Base-by-base conservation (phyloP, 2,113 vertebrate genomes). In the Blennius ocellaris region DNA sequence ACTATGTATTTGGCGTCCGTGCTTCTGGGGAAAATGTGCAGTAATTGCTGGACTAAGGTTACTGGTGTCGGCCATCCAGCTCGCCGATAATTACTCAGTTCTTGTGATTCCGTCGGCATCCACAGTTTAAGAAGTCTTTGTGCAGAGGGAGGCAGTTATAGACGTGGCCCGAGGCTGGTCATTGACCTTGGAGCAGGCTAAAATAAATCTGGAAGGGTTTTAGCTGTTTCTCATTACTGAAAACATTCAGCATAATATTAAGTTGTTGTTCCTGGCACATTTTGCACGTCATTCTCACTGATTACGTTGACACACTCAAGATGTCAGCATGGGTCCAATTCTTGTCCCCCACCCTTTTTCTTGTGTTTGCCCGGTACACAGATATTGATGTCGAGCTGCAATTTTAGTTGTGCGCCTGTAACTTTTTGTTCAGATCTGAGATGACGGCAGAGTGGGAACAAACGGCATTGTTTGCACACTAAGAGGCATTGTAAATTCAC, bases 261-360 rank as follows among this genome's bases (percentile, higher is more conserved):
- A 68, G 21, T 30, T 30, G 56, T 54, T 69, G 12, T 81, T 66
- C 67, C 66, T 69, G 61, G 30, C 49, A 43, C 47, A 16, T 6
- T 11, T 69, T 36, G 81, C 67, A 37, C 52, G 47, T 45, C 17
- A 50, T 11, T 78, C 63, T 52, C 45, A 73, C 57, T 70, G 51
- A 78, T 70, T 72, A 78, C 75, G 59, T 52, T 38, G 7, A 82
- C 53, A 64, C 44, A 47, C 51, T 72, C 72, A 39, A 57, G 63
- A 81, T 43, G 48, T 11, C 15, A 4, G 9, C 54, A 52, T 47
- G 45, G 49, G 49, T 41, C 73, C 61, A 65, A 11, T 15, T 39
- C 55, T 45, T 38, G 10, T 3, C 11, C 14, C 15, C 14, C 41
- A 50, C n/a, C 47, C 36, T n/a, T 45, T 43, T 15, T 11, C 57